Percentiles rank a stretch among this genome's conserved stretches.
These are phyloP conservation scores for Brachyalestes nurse DNA, from an alignment of 2,797 vertebrate genomes.

Conservation along the genomic window DNA sequence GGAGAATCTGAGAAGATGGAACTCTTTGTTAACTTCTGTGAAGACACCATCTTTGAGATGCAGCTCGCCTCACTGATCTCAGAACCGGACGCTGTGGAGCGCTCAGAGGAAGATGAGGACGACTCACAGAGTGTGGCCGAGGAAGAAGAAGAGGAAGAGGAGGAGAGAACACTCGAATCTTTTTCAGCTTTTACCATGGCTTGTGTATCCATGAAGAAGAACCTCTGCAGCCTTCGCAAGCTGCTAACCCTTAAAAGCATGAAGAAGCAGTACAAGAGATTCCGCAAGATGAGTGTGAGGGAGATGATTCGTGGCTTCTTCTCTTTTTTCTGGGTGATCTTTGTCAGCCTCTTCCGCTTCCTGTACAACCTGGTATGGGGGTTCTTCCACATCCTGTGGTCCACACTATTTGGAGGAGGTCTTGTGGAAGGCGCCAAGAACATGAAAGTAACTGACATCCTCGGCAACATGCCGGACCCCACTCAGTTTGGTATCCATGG, in stretches of 20 bases:
- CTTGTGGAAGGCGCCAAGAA: conserved; percentile 97
- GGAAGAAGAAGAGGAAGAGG: conserved; percentile 82
- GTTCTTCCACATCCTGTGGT: conserved; percentile 95
- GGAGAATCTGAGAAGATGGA: conserved; percentile 99
- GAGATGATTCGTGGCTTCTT: conserved; percentile 90
- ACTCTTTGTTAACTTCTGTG: conserved; percentile 97
- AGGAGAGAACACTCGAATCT: conserved; percentile 82
- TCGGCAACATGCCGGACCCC: conserved; percentile 98
- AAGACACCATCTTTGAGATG: conserved; percentile 99
- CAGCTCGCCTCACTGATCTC: conserved; percentile 97
- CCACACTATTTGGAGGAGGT: conserved; percentile 93
- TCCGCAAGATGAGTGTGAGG: conserved; percentile 90
- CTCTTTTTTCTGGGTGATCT: conserved; percentile 91
- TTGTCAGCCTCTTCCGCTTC: conserved; percentile 86
- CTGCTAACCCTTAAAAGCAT: conserved; percentile 88
- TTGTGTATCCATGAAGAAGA: conserved; percentile 86
- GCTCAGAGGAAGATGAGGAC: conserved; percentile 85
- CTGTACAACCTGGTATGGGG: conserved; percentile 88
- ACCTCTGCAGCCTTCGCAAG: conserved; percentile 81
- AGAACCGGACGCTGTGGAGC: conserved; percentile 88
- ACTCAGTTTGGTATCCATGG: conserved; percentile 99
- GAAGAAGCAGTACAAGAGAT: conserved; percentile 85
- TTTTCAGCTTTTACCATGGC: conserved; percentile 90
- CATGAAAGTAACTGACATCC: conserved; percentile 96
- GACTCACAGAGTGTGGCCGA: conserved; percentile 72